A percentile compares a stretch with the other conserved stretches of the same genome.
Conservation (phyloP, 1,140 invertebrate genomes). For the Penaeus vannamei region DNA sequence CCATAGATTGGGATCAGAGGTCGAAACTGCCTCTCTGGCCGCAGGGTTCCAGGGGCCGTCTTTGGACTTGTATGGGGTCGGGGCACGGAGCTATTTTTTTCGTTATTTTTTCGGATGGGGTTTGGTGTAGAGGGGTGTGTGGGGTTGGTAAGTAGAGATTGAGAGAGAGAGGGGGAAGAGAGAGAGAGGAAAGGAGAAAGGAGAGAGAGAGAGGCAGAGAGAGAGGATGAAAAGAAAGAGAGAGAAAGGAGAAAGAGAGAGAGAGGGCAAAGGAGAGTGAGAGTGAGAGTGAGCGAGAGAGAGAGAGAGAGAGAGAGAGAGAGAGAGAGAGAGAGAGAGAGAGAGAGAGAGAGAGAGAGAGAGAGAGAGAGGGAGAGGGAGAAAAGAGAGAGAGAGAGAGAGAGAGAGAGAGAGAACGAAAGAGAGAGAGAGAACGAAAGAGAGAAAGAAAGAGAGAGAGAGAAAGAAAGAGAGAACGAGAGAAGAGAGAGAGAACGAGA, state of each 20-base stretch:
- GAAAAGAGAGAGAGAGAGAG: conserved; percentile 13
- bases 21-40: too few species aligned
- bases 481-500: background rate
- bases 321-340: too few species aligned
- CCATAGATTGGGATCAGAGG: too few species aligned
- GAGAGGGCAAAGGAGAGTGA: too few species aligned
- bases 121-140: background rate
- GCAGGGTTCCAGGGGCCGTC: too few species aligned
- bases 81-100: background rate
- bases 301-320: too few species aligned
- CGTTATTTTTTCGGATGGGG: background rate
- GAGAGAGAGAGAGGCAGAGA: too few species aligned
- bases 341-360: background rate
- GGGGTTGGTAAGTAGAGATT: background rate
- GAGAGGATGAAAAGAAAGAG: too few species aligned
- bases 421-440: background rate
- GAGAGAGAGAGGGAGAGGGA: conserved; percentile 7
- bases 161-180: background rate
- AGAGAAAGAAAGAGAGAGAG: background rate
- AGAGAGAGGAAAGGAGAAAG: too few species aligned
- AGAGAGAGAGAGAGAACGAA: conserved; percentile 16
- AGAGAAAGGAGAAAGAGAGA: too few species aligned
- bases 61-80: background rate
- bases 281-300: too few species aligned
- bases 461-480: background rate